Base-by-base conservation (phyloP, 2,888 invertebrate species). In the Resseliella maxima region DNA sequence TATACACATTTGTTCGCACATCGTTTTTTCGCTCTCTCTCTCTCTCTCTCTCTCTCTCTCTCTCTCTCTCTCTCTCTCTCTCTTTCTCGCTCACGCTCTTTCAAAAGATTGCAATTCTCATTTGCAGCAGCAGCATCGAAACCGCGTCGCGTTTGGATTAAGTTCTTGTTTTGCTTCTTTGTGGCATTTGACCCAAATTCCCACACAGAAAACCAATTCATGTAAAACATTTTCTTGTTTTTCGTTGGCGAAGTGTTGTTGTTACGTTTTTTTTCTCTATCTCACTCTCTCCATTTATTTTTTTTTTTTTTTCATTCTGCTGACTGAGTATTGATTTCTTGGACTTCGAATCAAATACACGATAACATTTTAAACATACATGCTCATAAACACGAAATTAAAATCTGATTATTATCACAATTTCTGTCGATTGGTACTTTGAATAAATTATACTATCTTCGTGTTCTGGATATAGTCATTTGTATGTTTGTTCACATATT, bases 341-440 rank as follows among this genome's bases (percentile, higher is more conserved):
- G 72, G 72, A n/a, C n/a, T n/a, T 31, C 72, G 31, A 72, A 24
- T 24, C 59, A 59, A 59, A 72, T 31, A 72, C 72, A 72, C 12
- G 72, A 72, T 72, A 72, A 72, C 31, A 15, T 12, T 31, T 72
- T 15, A 72, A 72, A 72, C 72, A 72, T 31, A 35, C 35, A 72
- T 72, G 72, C 72, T 72, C 72, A 72, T 72, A 72, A 72, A 59
- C 59, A 59, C 59, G 59, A 59, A 59, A 59, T 59, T 59, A 59
- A 72, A 72, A 31, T 72, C 72, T 72, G 72, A 72, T 72, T 72
- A 31, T 72, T 72, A 72, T 72, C 72, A 72, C 72, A n/a, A n/a
- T 35, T 59, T 59, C 59, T 72, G 31, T 72, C 72, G 31, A 72
- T 72, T 72, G 72, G 31, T 72, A 31, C 72, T 72, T 72, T 72